These are phyloP conservation scores for Syngnathus rostellatus DNA, from an alignment of 2,797 vertebrate genomes.

Conservation along the genomic window DNA sequence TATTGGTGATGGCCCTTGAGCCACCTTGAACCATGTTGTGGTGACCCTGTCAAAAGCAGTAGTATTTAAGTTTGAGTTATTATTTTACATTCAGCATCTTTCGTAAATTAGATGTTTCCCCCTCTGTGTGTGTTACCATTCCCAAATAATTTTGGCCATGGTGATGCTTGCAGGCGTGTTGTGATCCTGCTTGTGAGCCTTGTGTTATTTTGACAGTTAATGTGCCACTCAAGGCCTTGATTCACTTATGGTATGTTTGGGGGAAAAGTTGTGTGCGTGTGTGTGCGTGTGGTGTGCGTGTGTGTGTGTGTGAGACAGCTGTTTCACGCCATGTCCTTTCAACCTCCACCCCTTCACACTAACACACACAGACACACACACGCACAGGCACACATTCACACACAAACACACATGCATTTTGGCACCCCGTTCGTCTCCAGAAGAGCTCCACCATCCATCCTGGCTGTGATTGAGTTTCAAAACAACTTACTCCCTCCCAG, in stretches of 20 bases:
- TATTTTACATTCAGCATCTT: too few relatives aligned
- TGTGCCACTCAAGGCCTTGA: background rate
- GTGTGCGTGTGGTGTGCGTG: slow-evolving; percentile 8
- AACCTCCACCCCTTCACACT: slow-evolving; percentile 5
- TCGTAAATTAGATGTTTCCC: background rate
- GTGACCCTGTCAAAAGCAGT: too few relatives aligned
- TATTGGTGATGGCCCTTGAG: too few relatives aligned
- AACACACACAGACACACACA: slow-evolving; percentile 19
- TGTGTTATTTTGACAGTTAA: background rate
- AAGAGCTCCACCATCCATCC: slow-evolving; percentile 33
- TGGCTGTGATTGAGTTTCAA: slow-evolving; percentile 56
- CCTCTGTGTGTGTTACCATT: background rate
- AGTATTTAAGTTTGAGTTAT: too few relatives aligned
- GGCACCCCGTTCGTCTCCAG: background rate
- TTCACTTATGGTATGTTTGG: slow-evolving; percentile 9
- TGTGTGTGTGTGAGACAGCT: slow-evolving; percentile 38
- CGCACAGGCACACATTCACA: slow-evolving; percentile 22
- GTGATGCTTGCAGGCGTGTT: background rate
- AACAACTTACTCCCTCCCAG: slow-evolving; percentile 53
- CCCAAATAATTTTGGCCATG: background rate
- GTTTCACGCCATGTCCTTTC: slow-evolving; percentile 31
- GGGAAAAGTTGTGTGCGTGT: slow-evolving; percentile 10
- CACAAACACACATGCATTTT: slow-evolving; percentile 33
- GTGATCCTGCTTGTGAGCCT: background rate
- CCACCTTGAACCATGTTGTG: too few relatives aligned